phyloP scores from a whole-genome alignment of 2,113 vertebrate species.

The Stomatorhinus ivindoensis region DNA sequence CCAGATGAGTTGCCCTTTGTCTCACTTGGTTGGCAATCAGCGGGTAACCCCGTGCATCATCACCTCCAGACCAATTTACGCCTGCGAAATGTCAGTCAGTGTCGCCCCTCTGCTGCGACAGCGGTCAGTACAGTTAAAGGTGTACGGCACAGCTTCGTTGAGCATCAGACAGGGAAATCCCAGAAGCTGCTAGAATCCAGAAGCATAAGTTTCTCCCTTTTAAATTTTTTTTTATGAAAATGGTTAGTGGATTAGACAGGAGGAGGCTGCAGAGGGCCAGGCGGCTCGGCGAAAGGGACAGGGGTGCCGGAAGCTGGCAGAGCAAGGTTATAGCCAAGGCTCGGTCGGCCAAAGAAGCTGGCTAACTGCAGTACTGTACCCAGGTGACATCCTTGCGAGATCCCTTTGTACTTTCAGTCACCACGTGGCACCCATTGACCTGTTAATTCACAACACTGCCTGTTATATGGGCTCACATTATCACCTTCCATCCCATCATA shows the following conservation, averaged over 20 bases:
- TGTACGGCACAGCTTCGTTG: no score
- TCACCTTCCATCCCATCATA: neutral
- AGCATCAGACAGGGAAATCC: neutral
- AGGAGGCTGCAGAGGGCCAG: conserved; percentile 8
- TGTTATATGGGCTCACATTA: conserved; percentile 13
- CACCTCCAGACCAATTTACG: conserved; percentile 49
- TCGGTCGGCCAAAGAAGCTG: neutral
- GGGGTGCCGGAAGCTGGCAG: neutral
- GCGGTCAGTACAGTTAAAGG: conserved; percentile 18
- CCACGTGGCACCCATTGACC: conserved; percentile 80
- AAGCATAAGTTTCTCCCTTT: neutral
- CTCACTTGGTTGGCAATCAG: neutral
- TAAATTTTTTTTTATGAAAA: neutral
- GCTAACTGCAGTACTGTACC: conserved; percentile 70
- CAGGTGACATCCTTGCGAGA: conserved; percentile 62
- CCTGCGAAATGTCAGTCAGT: conserved; percentile 38
- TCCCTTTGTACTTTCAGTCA: conserved; percentile 58
- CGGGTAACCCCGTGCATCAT: neutral
- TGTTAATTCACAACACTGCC: conserved; percentile 62
- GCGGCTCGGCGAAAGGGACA: conserved; percentile 20
- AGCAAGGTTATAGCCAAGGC: conserved; percentile 19
- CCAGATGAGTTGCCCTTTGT: neutral
- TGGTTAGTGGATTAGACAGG: conserved; percentile 45
- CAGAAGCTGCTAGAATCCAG: neutral
- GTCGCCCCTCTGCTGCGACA: conserved; percentile 14